These are phyloP conservation scores for Manduca sexta DNA, from an alignment of 1,140 invertebrate genomes.

Conservation along the genomic window DNA sequence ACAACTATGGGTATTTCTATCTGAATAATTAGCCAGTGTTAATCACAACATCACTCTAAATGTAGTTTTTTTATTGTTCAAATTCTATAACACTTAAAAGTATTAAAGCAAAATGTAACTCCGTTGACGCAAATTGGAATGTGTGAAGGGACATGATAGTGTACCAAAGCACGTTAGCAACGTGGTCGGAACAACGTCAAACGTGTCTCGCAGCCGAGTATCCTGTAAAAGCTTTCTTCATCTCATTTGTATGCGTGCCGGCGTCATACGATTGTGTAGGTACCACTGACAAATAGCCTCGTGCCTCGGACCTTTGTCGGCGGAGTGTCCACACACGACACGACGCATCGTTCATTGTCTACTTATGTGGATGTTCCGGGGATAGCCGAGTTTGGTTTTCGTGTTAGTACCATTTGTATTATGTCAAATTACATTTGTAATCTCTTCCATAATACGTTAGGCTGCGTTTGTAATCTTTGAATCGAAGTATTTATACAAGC, in stretches of 20 bases:
- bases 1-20: too few relatives aligned
- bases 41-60: too few relatives aligned
- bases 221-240: slow-evolving; percentile 18
- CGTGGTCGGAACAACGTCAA: slow-evolving; percentile 1
- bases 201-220: slow-evolving; percentile 6
- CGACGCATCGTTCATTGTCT: slow-evolving; percentile 21
- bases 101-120: too few relatives aligned
- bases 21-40: too few relatives aligned
- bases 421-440: background rate
- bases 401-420: slow-evolving; percentile 2
- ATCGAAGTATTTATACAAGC: background rate
- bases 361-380: slow-evolving; percentile 16
- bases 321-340: slow-evolving; percentile 12
- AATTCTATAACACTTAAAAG: too few relatives aligned
- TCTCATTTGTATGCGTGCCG: slow-evolving; percentile 27
- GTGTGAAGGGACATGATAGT: background rate
- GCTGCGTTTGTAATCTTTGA: too few relatives aligned
- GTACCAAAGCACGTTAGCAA: background rate
- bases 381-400: slow-evolving; percentile 7
- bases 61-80: too few relatives aligned
- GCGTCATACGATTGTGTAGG: slow-evolving; percentile 19
- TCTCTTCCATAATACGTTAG: too few relatives aligned
- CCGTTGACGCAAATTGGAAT: background rate
- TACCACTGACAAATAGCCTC: slow-evolving; percentile 28
- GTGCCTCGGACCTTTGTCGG: slow-evolving; percentile 25